Evolutionary conservation across 2,797 vertebrate species (phyloP).

Genomic region (Sitta carolinensis): DNA sequence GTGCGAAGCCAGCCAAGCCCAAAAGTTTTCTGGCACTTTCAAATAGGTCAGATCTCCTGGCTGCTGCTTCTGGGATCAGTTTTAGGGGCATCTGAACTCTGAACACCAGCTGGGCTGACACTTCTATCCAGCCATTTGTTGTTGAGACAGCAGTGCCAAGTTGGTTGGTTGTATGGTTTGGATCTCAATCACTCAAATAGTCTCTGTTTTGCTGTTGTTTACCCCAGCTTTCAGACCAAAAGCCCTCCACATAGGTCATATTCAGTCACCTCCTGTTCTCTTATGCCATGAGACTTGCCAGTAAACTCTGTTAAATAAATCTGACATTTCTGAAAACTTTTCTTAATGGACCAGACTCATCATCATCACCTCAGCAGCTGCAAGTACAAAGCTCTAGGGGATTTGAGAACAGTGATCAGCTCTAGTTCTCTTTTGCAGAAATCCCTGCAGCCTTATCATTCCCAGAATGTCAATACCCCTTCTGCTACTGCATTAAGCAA

Average conservation of each 20-base stretch:
- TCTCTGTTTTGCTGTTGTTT: not conserved
- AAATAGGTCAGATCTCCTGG: not conserved
- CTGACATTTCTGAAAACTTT: conserved; percentile 42
- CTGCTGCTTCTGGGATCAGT: not conserved
- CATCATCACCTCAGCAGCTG: conserved; percentile 7
- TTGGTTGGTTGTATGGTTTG: not conserved
- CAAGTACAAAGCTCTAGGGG: not conserved
- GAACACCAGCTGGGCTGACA: not conserved
- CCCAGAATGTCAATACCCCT: not conserved
- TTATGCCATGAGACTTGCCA: not conserved
- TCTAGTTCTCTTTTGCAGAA: conserved; percentile 1
- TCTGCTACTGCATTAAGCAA: not conserved
- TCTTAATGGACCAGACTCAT: conserved; percentile 2
- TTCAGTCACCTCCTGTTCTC: not conserved
- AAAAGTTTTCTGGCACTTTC: not conserved
- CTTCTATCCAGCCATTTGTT: not conserved
- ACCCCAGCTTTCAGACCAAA: not conserved
- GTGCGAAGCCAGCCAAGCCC: not conserved
- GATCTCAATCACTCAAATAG: not conserved
- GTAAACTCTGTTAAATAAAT: conserved; percentile 20
- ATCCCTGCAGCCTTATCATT: not conserved
- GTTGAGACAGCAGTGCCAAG: not conserved
- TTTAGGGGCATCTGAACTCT: not conserved
- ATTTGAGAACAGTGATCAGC: not conserved
- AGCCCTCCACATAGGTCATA: not conserved